phyloP scores from a whole-genome alignment of 2,888 invertebrate genomes.

The Terebella lapidaria region DNA sequence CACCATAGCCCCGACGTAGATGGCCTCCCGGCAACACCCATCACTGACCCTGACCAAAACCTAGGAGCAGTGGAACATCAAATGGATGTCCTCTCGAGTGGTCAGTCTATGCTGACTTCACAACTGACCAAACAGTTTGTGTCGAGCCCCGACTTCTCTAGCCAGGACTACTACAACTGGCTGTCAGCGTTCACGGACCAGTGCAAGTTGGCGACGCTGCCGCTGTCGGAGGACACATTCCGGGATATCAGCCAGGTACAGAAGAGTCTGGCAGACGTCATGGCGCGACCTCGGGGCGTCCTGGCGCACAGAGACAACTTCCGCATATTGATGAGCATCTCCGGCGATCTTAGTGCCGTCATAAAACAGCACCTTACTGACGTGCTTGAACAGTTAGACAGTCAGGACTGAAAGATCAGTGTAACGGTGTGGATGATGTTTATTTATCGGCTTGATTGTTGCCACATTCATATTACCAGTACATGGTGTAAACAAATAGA shows the following conservation, averaged over 20 bases:
- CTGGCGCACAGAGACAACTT: slow-evolving; percentile 45
- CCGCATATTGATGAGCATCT: slow-evolving; percentile 43
- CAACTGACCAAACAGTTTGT: slow-evolving; percentile 25
- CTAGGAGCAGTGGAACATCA: not conserved
- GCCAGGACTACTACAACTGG: slow-evolving; percentile 49
- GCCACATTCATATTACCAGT: no score
- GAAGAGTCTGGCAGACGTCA: slow-evolving; percentile 44
- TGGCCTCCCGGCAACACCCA: no score
- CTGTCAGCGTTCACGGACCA: slow-evolving; percentile 42
- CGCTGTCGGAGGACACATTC: slow-evolving; percentile 38
- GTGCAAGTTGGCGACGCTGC: slow-evolving; percentile 41
- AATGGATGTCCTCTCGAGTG: not conserved
- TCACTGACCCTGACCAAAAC: not conserved
- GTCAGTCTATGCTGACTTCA: not conserved
- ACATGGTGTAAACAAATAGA: no score
- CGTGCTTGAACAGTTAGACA: slow-evolving; percentile 35
- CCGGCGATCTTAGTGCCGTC: slow-evolving; percentile 38
- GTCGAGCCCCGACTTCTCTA: slow-evolving; percentile 40
- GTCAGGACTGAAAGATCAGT: no score
- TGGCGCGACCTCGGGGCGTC: slow-evolving; percentile 44
- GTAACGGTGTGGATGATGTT: no score
- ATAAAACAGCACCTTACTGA: slow-evolving; percentile 40
- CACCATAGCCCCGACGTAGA: no score
- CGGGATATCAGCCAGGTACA: slow-evolving; percentile 48
- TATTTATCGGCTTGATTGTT: no score